These are phyloP conservation scores for Sebastes wilsoni DNA, from an alignment of 2,797 vertebrate species.

Conservation along the genomic window DNA sequence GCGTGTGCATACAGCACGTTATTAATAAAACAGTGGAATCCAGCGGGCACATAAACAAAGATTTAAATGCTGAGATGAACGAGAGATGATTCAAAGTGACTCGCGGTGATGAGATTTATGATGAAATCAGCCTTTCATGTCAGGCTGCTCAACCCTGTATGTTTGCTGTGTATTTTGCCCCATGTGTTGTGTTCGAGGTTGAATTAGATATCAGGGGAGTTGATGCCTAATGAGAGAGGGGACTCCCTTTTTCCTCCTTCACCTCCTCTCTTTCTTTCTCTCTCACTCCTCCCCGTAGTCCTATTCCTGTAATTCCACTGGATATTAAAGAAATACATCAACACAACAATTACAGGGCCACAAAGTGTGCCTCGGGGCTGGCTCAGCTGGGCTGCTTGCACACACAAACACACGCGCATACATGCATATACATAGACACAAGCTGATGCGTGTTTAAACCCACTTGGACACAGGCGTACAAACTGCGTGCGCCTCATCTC, in stretches of 20 bases:
- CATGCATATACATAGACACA: slow-evolving; percentile 25
- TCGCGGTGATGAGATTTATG: not conserved
- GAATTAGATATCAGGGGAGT: slow-evolving; percentile 23
- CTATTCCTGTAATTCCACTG: slow-evolving; percentile 58
- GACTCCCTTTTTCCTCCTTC: slow-evolving; percentile 4
- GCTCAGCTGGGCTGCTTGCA: slow-evolving; percentile 60
- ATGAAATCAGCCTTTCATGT: not conserved
- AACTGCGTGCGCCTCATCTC: slow-evolving; percentile 2
- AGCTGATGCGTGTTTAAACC: not conserved
- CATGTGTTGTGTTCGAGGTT: slow-evolving; percentile 15
- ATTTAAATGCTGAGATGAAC: not conserved
- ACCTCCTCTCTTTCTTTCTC: not conserved
- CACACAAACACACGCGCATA: not conserved
- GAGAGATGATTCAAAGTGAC: not conserved
- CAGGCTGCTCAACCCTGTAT: not conserved
- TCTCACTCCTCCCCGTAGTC: slow-evolving; percentile 13
- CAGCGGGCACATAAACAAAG: not conserved
- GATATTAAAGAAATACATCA: slow-evolving; percentile 83
- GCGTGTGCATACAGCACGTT: not conserved
- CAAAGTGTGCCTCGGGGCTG: slow-evolving; percentile 65
- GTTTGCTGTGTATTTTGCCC: not conserved
- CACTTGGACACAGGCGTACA: not conserved
- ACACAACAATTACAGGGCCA: slow-evolving; percentile 71
- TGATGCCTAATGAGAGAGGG: slow-evolving; percentile 12
- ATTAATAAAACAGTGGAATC: not conserved